Base-by-base conservation (phyloP, 2,113 vertebrate genomes). In the Hippocampus abdominalis region DNA sequence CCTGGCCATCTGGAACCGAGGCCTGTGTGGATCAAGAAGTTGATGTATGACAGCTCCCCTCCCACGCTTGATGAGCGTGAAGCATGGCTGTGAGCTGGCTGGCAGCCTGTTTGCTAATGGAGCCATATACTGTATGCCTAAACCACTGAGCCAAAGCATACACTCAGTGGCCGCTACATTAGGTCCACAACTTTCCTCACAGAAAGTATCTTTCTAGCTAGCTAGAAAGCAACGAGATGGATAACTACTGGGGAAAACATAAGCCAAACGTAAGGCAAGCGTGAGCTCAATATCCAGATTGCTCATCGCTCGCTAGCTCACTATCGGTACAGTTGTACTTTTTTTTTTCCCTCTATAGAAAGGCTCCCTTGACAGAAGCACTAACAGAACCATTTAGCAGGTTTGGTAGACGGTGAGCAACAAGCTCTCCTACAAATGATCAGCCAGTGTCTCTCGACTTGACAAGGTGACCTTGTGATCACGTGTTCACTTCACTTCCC, bases 341-440 rank as follows among this genome's bases (percentile, higher is more conserved):
- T 32, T 44, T 25, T 60, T 36, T 18, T 60, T 36, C 8, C 16
- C 15, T 39, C 4, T 36, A 2, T 36, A 32, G 2, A 51, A 51
- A 20, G 6, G 18, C 20, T 51, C 48, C 18, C 7, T 21, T 44
- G 69, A 77, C 77, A 74, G 73, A 16, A 72, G 40, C 66, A 75
- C 68, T 59, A 64, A 59, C 32, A 54, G 62, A 71, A 78, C 81
- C 79, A 79, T 68, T 11, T 20, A 62, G 62, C 74, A 54, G 44
- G 70, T 77, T 74, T 83, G 73, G 74, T 81, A 12, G 9, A 10
- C 78, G 75, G 81, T 87, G 87, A 88, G 85, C 82, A 86, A 51
- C 70, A 76, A 65, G 7, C 16, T 64, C 20, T 69, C 54, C 77
- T 74, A 68, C 76, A 81, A 76, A 85, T 8, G 36, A 66, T 80